Evolutionary conservation across 2,113 vertebrate genomes (phyloP).

Genomic region (Apodemus speciosus): DNA sequence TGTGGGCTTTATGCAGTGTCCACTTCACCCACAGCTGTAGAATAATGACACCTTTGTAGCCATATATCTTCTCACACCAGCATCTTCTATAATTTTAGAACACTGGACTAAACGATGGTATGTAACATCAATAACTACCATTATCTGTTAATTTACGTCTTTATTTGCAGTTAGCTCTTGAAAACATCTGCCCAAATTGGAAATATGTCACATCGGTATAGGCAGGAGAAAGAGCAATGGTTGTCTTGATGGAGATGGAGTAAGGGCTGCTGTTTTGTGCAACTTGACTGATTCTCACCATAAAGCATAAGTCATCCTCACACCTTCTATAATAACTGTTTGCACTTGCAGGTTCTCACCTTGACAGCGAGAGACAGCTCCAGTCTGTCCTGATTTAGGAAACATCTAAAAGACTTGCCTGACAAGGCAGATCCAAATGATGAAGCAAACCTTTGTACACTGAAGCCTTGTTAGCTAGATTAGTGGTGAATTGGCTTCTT

Average conservation of each 20-base stretch:
- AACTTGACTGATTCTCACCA: constrained; percentile 65
- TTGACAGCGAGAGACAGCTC: constrained; percentile 73
- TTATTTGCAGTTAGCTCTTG: constrained; percentile 54
- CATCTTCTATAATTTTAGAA: constrained; percentile 63
- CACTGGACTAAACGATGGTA: constrained; percentile 64
- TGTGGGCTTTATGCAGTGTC: neutral
- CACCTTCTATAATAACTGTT: constrained; percentile 58
- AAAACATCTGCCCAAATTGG: constrained; percentile 36
- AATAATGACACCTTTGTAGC: constrained; percentile 61
- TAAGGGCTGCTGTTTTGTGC: constrained; percentile 68
- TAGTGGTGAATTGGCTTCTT: constrained; percentile 79
- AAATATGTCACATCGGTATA: neutral
- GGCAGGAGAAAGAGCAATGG: neutral
- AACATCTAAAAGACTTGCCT: constrained; percentile 84
- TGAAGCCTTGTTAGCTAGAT: constrained; percentile 84
- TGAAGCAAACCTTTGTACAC: constrained; percentile 81
- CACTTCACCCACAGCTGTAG: constrained; percentile 68
- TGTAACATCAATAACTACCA: constrained; percentile 66
- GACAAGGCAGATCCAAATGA: constrained; percentile 87
- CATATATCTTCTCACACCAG: constrained; percentile 63
- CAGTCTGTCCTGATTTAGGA: constrained; percentile 83
- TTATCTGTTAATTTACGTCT: constrained; percentile 68
- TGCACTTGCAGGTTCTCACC: constrained; percentile 63
- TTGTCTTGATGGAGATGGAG: constrained; percentile 4
- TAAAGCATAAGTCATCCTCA: constrained; percentile 28